A percentile compares a stretch with the other conserved stretches of the same genome.
Conservation (phyloP, 53 echinoderm and acorn worm species). For the Astropecten irregularis region DNA sequence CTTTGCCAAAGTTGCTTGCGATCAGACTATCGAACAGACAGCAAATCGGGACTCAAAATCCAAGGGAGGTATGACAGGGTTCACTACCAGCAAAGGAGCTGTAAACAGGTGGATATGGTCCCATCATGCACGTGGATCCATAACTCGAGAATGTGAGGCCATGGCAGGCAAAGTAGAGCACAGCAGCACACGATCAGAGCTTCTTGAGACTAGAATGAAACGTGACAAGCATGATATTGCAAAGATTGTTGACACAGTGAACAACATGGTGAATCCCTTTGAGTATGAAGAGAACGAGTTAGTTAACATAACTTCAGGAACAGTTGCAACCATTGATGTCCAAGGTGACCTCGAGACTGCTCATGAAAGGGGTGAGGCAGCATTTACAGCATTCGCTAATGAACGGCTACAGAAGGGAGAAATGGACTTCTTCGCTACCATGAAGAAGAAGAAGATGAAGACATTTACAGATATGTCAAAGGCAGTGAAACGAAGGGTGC, state of each 20-base stretch:
- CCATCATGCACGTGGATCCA: conserved; percentile 59
- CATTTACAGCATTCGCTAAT: not conserved
- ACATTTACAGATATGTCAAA: conserved; percentile 51
- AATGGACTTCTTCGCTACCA: conserved; percentile 11
- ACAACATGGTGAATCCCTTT: conserved; percentile 71
- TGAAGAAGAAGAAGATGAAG: conserved; percentile 61
- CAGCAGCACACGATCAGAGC: not conserved
- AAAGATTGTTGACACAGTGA: conserved; percentile 24
- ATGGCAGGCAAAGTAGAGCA: conserved; percentile 47
- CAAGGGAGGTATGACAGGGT: conserved; percentile 53
- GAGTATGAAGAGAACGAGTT: conserved; percentile 46
- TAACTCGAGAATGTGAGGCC: conserved; percentile 60
- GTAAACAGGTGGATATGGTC: conserved; percentile 61
- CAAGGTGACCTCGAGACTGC: conserved; percentile 7
- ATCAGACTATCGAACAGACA: conserved; percentile 58
- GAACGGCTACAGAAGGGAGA: conserved; percentile 35
- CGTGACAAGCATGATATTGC: conserved; percentile 41
- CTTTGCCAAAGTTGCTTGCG: conserved; percentile 42
- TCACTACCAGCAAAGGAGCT: conserved; percentile 44
- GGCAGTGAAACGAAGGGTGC: conserved; percentile 9
- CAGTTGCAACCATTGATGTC: conserved; percentile 44
- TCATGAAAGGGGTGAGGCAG: conserved; percentile 44
- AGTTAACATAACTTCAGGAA: conserved; percentile 55
- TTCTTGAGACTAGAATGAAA: conserved; percentile 19
- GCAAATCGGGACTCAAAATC: conserved; percentile 53